Evolutionary conservation across 2,888 invertebrate species (phyloP), one percentile per base, ranked within the genome.

Genomic region (Neelides folsomi): DNA sequence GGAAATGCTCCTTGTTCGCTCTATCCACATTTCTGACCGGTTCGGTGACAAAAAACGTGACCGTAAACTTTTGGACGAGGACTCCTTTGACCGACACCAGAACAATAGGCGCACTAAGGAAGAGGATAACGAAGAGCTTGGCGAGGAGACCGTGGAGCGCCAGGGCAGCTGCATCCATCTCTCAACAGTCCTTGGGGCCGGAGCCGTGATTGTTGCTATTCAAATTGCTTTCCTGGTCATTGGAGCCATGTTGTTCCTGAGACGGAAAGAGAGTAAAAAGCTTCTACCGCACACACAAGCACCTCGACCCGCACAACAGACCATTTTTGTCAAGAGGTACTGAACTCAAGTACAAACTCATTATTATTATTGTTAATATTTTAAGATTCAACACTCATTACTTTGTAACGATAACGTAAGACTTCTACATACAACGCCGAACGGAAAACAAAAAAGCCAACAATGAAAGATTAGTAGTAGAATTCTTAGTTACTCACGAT

Each of bases 11-110:
- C 77, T 90, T 55, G 88, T 89, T 34, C 87, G 89, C 70, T 84
- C 87, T 53, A 89, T 92, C 67, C 87, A 87, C 72, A 90, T 90
- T 68, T 87, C 86, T 36, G 90, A 92, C 73, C 87, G 88, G 71
- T 90, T 89, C 71, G 86, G 86, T 38, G 87, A 86, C 71, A 83
- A 85, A 66, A 79, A 79, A 67, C 78, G 59, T 44, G 53, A 60
- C 13, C 62, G 59, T 42, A 47, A 57, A 5, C 57, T 58, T 53
- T 52, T 64, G 42, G 52, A 53, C 34, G 43, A 49, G 13, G 59
- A 62, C 46, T 34, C 37, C 40, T 49, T 43, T 40, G 50, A 53
- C 47, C 16, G 37, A 27, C 27, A 20, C 37, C 37, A 36, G 12
- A 49, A 40, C 27, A 48, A 48, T 38, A 49, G 42, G 12, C 9